Conservation (phyloP, 1,140 invertebrate species). For the Carcinoscorpius rotundicauda region DNA sequence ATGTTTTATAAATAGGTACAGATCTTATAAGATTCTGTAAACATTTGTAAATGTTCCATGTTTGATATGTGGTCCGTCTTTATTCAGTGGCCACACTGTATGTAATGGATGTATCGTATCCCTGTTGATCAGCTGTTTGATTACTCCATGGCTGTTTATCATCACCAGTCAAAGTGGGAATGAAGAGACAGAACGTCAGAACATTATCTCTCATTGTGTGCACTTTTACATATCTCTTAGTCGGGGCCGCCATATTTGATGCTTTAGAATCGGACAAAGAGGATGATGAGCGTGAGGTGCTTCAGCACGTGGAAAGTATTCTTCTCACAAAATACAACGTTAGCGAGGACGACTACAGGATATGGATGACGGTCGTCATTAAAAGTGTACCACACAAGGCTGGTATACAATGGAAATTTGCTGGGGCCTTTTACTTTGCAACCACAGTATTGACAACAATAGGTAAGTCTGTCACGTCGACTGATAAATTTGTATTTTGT, state of each 20-base stretch:
- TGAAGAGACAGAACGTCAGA: constrained; percentile 99
- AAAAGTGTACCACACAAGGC: constrained; percentile 94
- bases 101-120: too few relatives aligned
- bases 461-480: constrained; percentile 42
- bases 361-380: constrained; percentile 87
- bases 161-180: constrained; percentile 29
- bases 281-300: constrained; percentile 64
- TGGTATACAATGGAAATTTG: constrained; percentile 92
- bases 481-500: too few relatives aligned
- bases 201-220: constrained; percentile 95
- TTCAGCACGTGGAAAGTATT: constrained; percentile 45
- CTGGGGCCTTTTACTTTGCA: constrained; percentile 95
- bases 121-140: too few relatives aligned
- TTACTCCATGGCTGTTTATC: too few relatives aligned
- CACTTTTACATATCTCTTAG: constrained; percentile 95
- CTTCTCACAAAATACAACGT: constrained; percentile 87
- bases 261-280: constrained; percentile 95
- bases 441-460: constrained; percentile 97
- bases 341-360: constrained; percentile 72
- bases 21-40: too few relatives aligned
- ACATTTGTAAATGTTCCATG: too few relatives aligned
- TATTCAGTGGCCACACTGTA: too few relatives aligned
- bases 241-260: constrained; percentile 98
- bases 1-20: too few relatives aligned
- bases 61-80: too few relatives aligned